Conservation (phyloP, 2,113 vertebrate genomes). For the Podilymbus podiceps region DNA sequence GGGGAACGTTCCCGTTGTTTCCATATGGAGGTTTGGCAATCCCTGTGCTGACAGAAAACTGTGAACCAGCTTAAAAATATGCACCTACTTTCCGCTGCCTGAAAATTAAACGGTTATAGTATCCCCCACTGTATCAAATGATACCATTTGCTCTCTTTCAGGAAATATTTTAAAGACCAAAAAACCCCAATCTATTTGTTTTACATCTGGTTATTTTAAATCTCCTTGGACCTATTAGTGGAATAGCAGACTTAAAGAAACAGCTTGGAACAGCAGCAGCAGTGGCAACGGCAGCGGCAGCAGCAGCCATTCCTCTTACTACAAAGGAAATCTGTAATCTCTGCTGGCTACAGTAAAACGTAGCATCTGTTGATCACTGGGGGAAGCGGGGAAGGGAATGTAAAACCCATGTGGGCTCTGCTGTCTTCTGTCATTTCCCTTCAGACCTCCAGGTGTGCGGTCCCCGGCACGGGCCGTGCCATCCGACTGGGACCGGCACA, state of each 20-base stretch:
- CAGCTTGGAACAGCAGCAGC: slow-evolving; percentile 29
- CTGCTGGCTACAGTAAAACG: slow-evolving; percentile 35
- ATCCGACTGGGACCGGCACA: background rate
- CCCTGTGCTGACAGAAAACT: background rate
- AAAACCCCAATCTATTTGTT: background rate
- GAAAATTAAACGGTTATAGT: slow-evolving; percentile 12
- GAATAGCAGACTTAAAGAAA: slow-evolving; percentile 37
- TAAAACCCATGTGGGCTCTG: background rate
- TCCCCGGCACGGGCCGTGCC: background rate
- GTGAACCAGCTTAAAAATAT: slow-evolving; percentile 14
- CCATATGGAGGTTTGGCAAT: background rate
- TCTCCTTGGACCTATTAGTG: background rate
- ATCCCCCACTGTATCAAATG: background rate
- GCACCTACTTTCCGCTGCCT: background rate
- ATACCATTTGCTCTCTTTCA: background rate
- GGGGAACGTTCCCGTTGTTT: background rate
- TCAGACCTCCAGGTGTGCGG: slow-evolving; percentile 10
- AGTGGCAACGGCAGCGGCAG: background rate
- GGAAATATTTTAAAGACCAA: background rate
- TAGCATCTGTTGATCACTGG: slow-evolving; percentile 72
- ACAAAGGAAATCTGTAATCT: slow-evolving; percentile 70
- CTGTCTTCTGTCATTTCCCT: background rate
- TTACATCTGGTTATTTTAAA: slow-evolving; percentile 10
- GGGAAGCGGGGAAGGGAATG: background rate
- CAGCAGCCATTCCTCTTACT: slow-evolving; percentile 56